A percentile compares a stretch with the other conserved stretches of the same genome.
Conservation (phyloP, 2,888 invertebrate genomes). For the Drosophila anomelani region DNA sequence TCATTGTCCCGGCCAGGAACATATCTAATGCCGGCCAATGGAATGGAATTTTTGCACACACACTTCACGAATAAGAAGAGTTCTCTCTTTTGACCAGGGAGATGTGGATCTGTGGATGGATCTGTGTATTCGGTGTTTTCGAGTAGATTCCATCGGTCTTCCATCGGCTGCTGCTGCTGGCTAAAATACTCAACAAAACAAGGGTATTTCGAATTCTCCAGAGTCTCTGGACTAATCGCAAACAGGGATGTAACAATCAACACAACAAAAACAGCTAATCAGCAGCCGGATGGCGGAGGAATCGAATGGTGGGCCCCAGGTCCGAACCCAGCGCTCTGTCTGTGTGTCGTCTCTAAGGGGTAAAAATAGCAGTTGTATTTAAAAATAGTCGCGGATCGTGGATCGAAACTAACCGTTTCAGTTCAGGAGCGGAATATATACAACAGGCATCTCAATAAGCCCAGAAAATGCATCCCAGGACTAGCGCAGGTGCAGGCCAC, state of each 20-base stretch:
- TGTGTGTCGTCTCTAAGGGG: not conserved
- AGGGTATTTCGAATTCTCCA: not conserved
- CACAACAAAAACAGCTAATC: not conserved
- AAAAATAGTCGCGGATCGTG: conserved; percentile 7
- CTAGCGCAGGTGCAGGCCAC: not conserved
- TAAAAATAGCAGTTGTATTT: conserved; percentile 18
- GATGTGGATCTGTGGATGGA: not conserved
- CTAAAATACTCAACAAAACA: not conserved
- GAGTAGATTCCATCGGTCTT: not conserved
- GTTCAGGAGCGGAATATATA: not conserved
- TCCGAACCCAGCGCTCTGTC: not conserved
- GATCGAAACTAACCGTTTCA: not conserved
- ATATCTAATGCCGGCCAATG: conserved; percentile 12
- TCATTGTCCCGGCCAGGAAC: conserved; percentile 18
- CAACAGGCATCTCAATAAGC: not conserved
- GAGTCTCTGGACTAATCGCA: not conserved
- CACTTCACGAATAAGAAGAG: not conserved
- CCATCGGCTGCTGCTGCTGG: not conserved
- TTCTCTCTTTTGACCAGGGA: not conserved
- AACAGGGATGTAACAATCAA: not conserved
- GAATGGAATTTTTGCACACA: conserved; percentile 15
- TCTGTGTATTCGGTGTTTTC: not conserved
- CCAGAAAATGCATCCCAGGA: too few species aligned
- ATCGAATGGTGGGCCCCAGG: not conserved
- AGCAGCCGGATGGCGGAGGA: not conserved